These are phyloP conservation scores for Drosophila cognata DNA, from an alignment of 2,888 invertebrate genomes.

Conservation along the genomic window DNA sequence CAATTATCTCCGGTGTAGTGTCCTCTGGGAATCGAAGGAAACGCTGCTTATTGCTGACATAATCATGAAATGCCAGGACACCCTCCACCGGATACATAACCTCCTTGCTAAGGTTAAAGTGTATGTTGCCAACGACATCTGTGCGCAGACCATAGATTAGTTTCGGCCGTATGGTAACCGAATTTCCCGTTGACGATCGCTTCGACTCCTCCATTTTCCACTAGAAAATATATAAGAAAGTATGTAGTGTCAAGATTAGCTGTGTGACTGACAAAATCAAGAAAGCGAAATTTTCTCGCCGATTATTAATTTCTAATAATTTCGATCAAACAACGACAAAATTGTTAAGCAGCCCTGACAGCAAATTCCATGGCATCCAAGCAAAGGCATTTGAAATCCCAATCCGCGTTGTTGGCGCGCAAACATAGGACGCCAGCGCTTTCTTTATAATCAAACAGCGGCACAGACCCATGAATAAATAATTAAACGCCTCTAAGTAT, in stretches of 20 bases:
- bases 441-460: constrained; percentile 42
- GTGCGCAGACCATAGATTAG: constrained; percentile 84
- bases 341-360: constrained; percentile 65
- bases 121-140: constrained; percentile 88
- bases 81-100: constrained; percentile 93
- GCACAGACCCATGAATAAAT: constrained; percentile 63
- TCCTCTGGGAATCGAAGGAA: constrained; percentile 86
- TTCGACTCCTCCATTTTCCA: constrained; percentile 62
- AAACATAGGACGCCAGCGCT: constrained; percentile 1
- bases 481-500: constrained; percentile 74
- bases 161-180: constrained; percentile 82
- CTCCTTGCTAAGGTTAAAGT: constrained; percentile 90
- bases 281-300: constrained; percentile 1
- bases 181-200: constrained; percentile 28
- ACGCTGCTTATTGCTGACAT: constrained; percentile 89
- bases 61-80: constrained; percentile 91
- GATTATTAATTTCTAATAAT: constrained; percentile 43
- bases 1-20: constrained; percentile 78
- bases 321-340: constrained; percentile 71
- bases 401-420: constrained; percentile 31
- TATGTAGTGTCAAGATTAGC: neutral
- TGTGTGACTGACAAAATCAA: constrained; percentile 1
- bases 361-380: constrained; percentile 72
- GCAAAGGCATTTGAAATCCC: constrained; percentile 6
- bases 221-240: constrained; percentile 37